phyloP scores from a whole-genome alignment of 2,113 vertebrate species.

The Siphamia tubifer region DNA sequence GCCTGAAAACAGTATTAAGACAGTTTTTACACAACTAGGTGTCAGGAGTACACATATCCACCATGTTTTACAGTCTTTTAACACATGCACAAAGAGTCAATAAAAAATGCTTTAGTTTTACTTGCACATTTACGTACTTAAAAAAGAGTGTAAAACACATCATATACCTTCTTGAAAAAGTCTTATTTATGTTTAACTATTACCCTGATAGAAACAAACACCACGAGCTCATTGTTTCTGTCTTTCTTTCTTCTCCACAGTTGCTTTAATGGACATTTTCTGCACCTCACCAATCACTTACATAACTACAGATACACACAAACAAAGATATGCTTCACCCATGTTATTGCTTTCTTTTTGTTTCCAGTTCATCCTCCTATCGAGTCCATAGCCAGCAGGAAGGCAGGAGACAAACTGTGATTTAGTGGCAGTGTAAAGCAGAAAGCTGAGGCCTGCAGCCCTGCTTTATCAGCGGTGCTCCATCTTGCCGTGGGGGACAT shows the following conservation, averaged over 20 bases:
- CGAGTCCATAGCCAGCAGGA: conserved; percentile 2
- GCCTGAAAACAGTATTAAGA: too few species aligned
- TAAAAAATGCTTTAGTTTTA: too few species aligned
- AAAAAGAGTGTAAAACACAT: too few species aligned
- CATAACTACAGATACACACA: background rate
- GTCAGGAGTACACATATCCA: too few species aligned
- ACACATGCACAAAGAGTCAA: too few species aligned
- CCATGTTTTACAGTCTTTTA: too few species aligned
- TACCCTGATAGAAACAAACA: too few species aligned
- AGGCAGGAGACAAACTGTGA: conserved; percentile 37
- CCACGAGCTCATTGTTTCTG: too few species aligned
- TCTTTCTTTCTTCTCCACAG: background rate
- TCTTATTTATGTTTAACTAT: too few species aligned
- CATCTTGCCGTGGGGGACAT: conserved; percentile 55
- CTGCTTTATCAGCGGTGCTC: conserved; percentile 51
- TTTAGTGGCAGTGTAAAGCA: conserved; percentile 49
- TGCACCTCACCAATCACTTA: background rate
- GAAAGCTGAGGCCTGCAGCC: conserved; percentile 20
- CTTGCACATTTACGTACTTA: too few species aligned
- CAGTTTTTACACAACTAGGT: too few species aligned
- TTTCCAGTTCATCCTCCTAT: conserved; percentile 20
- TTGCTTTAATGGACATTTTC: conserved; percentile 7
- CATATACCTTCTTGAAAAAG: too few species aligned
- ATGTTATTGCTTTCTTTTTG: conserved; percentile 19
- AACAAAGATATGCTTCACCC: background rate